A percentile compares a stretch with the other conserved stretches of the same genome.
phyloP scores from a whole-genome alignment of 2,113 vertebrate genomes.

The Pseudolaguvia tuberculata region DNA sequence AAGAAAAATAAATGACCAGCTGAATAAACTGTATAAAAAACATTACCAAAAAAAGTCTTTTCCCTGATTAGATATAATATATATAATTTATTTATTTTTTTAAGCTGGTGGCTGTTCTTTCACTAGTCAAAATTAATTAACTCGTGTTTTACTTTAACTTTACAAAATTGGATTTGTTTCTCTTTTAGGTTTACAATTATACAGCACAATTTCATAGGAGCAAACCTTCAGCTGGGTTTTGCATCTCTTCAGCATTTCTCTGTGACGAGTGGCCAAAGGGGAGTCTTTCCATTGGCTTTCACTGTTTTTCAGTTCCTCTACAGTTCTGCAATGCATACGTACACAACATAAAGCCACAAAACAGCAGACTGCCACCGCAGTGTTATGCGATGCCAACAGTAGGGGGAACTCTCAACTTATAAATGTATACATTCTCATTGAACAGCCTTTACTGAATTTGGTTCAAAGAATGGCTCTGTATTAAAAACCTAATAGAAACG shows the following conservation, averaged over 20 bases:
- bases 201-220: constrained; percentile 19
- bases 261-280: constrained; percentile 85
- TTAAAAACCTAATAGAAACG: too few species aligned
- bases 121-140: too few species aligned
- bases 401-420: constrained; percentile 23
- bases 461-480: too few species aligned
- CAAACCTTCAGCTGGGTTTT: constrained; percentile 97
- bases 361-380: background rate
- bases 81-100: background rate
- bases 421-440: background rate
- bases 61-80: background rate
- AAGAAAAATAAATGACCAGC: background rate
- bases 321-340: constrained; percentile 73
- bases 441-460: background rate
- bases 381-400: constrained; percentile 27
- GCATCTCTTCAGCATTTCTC: constrained; percentile 97
- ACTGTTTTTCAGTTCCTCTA: constrained; percentile 96
- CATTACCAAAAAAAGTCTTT: background rate
- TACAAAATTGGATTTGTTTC: background rate
- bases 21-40: background rate
- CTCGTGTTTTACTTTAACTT: too few species aligned
- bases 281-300: constrained; percentile 98
- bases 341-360: constrained; percentile 22
- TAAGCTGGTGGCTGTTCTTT: background rate
- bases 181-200: background rate